Evolutionary conservation across 2,113 vertebrate species (phyloP).

Genomic region (Martes martes): DNA sequence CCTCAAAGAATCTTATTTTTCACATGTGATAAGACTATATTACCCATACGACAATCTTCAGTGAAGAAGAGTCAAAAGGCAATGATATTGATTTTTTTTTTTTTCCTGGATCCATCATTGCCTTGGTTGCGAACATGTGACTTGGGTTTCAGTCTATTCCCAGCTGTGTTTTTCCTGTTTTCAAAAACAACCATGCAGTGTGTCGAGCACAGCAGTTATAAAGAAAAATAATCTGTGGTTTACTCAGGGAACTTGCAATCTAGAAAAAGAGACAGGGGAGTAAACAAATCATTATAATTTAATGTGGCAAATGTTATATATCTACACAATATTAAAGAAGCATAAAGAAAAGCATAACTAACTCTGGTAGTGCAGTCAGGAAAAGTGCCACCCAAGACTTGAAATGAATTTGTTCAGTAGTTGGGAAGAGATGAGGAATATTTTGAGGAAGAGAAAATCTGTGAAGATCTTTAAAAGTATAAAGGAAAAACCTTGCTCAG

Average conservation of each 20-base stretch:
- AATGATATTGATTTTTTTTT: not conserved
- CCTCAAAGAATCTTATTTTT: not conserved
- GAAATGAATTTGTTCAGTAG: not conserved
- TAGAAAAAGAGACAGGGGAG: not conserved
- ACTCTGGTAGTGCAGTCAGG: not conserved
- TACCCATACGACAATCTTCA: not conserved
- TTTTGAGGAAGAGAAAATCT: not conserved
- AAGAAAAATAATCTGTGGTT: not conserved
- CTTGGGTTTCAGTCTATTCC: not conserved
- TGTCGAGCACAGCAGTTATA: not conserved
- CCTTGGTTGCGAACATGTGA: not conserved
- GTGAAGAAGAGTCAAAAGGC: not conserved
- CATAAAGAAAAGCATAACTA: not conserved
- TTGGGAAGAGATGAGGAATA: not conserved
- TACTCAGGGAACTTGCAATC: not conserved
- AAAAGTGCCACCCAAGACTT: not conserved
- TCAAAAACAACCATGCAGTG: not conserved
- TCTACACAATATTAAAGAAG: not conserved
- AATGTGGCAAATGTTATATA: not conserved
- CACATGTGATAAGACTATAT: not conserved
- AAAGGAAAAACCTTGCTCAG: not conserved
- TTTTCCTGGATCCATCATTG: too few relatives aligned
- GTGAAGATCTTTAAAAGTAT: not conserved
- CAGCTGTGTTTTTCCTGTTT: not conserved
- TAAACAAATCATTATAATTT: conserved; percentile 6